Evolutionary conservation across 2,113 vertebrate genomes (phyloP).

Genomic region (Melospiza melodia): DNA sequence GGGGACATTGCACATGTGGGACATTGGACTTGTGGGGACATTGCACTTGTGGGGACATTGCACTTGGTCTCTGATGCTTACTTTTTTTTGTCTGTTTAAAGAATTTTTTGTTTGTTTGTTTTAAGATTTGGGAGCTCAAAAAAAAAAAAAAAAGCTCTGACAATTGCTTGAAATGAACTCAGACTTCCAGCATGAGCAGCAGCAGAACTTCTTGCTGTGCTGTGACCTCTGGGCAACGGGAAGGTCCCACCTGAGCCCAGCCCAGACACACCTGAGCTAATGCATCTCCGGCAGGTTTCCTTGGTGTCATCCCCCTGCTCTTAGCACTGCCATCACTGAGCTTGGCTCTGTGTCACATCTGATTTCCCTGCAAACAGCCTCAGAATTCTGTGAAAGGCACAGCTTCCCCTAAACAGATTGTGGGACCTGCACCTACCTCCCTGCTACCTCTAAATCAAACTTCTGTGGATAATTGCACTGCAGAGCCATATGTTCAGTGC

Average conservation of each 20-base stretch:
- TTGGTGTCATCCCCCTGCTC: accelerated
- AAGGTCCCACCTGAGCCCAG: neutral
- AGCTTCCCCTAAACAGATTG: neutral
- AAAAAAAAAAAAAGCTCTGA: neutral
- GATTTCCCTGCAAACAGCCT: neutral
- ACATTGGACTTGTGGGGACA: neutral
- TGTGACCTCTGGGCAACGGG: neutral
- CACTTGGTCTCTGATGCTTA: accelerated
- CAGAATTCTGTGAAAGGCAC: slow-evolving; percentile 11
- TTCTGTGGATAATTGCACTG: neutral
- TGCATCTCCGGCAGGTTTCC: neutral
- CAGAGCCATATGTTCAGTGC: slow-evolving; percentile 43
- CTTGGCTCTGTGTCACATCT: neutral
- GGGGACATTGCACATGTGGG: accelerated
- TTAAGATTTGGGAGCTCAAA: neutral
- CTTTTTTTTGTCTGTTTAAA: neutral
- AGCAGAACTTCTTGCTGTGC: neutral
- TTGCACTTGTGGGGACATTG: neutral
- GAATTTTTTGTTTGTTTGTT: neutral
- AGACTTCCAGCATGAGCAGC: neutral
- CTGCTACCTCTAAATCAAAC: slow-evolving; percentile 12
- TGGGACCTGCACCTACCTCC: slow-evolving; percentile 27
- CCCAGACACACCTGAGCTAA: neutral
- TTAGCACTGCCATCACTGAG: neutral
- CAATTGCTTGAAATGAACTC: neutral